Percentiles rank a stretch among this genome's conserved stretches.
phyloP scores from a whole-genome alignment of 2,888 invertebrate species.

The Latrodectus hesperus region DNA sequence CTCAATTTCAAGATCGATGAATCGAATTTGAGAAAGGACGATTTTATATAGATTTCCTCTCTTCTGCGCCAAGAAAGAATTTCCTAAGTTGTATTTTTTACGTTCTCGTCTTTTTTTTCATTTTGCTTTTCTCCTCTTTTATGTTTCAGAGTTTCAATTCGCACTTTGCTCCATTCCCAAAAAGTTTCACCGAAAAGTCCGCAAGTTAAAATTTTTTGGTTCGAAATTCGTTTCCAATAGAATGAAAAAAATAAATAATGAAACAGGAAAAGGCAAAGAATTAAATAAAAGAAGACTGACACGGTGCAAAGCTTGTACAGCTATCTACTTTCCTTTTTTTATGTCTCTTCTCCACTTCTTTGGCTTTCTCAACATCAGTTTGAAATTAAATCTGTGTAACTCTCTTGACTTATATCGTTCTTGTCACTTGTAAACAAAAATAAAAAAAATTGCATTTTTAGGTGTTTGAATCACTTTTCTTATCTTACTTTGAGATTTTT shows the following conservation, averaged over 20 bases:
- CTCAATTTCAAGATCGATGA: too few relatives aligned
- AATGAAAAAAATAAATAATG: slow-evolving; percentile 40
- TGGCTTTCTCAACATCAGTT: slow-evolving; percentile 31
- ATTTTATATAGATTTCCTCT: too few relatives aligned
- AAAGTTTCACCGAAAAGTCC: slow-evolving; percentile 22
- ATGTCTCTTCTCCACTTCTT: background rate
- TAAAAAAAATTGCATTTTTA: background rate
- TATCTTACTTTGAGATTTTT: slow-evolving; percentile 6
- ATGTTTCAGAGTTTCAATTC: slow-evolving; percentile 32
- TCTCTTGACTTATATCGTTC: slow-evolving; percentile 16
- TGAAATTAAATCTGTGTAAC: slow-evolving; percentile 43
- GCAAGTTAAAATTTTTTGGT: slow-evolving; percentile 32
- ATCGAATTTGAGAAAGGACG: too few relatives aligned
- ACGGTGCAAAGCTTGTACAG: slow-evolving; percentile 10
- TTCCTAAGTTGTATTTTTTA: background rate
- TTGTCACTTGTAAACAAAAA: background rate
- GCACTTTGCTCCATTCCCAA: slow-evolving; percentile 30
- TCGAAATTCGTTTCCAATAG: slow-evolving; percentile 28
- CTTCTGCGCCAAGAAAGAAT: too few relatives aligned
- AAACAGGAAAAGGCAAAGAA: slow-evolving; percentile 17
- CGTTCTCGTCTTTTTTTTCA: slow-evolving; percentile 17
- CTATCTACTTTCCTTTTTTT: background rate
- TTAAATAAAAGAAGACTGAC: slow-evolving; percentile 17
- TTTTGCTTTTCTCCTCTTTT: slow-evolving; percentile 8
- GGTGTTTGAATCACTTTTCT: slow-evolving; percentile 6